These are phyloP conservation scores for Grallaria varia DNA, from an alignment of 2,113 vertebrate species.

Conservation along the genomic window DNA sequence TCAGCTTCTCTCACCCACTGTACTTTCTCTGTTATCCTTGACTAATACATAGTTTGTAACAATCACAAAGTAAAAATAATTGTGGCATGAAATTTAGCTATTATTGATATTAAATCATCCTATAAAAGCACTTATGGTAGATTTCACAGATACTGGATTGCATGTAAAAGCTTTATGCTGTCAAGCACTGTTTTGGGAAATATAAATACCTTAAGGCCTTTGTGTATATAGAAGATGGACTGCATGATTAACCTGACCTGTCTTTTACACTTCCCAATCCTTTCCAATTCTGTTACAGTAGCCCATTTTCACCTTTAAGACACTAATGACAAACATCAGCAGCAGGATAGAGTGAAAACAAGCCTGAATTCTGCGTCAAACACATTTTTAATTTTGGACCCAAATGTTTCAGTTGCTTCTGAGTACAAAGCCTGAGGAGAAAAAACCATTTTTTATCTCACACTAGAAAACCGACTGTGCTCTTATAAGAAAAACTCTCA, in stretches of 20 bases:
- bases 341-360: not conserved
- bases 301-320: not conserved
- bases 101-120: slow-evolving; percentile 16
- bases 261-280: not conserved
- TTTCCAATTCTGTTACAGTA: not conserved
- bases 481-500: not conserved
- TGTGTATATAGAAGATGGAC: not conserved
- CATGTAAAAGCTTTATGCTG: slow-evolving; percentile 8
- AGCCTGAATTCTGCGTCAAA: not conserved
- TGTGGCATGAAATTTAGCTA: slow-evolving; percentile 4
- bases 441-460: not conserved
- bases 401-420: not conserved
- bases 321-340: not conserved
- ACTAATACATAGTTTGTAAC: not conserved
- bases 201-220: slow-evolving; percentile 20
- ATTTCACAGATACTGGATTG: slow-evolving; percentile 17
- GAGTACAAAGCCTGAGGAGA: not conserved
- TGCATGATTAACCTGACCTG: not conserved
- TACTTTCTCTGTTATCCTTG: not conserved
- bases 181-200: slow-evolving; percentile 37
- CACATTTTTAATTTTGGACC: not conserved
- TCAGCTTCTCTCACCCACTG: not conserved
- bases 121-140: slow-evolving; percentile 30
- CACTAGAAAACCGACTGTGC: not conserved
- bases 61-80: slow-evolving; percentile 10